Conservation (phyloP, 2,888 invertebrate genomes). For the Cephus rjabovi region DNA sequence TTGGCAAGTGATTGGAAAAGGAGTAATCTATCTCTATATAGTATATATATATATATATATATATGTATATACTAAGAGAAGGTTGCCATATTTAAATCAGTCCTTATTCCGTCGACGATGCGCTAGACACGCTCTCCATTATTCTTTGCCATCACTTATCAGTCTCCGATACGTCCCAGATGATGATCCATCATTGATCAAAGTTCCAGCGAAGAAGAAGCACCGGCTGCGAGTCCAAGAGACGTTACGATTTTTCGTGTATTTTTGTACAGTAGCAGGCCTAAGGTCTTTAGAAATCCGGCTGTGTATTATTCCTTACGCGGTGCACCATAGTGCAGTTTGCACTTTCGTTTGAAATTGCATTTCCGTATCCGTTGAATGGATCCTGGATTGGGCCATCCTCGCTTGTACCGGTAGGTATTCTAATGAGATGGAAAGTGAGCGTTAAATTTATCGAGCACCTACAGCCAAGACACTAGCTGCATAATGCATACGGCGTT, state of each 20-base stretch:
- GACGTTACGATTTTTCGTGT: not conserved
- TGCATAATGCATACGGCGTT: conserved; percentile 28
- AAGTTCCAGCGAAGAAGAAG: not conserved
- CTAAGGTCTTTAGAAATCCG: not conserved
- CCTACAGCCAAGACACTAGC: not conserved
- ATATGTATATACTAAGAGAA: not conserved
- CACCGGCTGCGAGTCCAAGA: not conserved
- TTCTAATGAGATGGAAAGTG: conserved; percentile 42
- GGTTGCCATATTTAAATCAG: not conserved
- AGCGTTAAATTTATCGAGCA: conserved; percentile 34
- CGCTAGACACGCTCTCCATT: not conserved
- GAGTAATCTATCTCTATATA: not conserved
- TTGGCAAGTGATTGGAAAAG: not conserved
- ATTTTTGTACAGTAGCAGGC: not conserved
- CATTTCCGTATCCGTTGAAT: not conserved
- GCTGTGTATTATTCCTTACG: not conserved
- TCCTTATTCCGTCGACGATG: not conserved
- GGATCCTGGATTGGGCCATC: conserved; percentile 29
- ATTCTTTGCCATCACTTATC: not conserved
- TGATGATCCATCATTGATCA: not conserved
- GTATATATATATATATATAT: not conserved
- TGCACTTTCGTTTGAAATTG: not conserved
- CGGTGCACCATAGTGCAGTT: not conserved
- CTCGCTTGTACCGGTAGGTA: conserved; percentile 16
- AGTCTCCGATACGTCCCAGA: not conserved